Base-by-base conservation (phyloP, 2,113 vertebrate species). In the Cyrtonyx montezumae region DNA sequence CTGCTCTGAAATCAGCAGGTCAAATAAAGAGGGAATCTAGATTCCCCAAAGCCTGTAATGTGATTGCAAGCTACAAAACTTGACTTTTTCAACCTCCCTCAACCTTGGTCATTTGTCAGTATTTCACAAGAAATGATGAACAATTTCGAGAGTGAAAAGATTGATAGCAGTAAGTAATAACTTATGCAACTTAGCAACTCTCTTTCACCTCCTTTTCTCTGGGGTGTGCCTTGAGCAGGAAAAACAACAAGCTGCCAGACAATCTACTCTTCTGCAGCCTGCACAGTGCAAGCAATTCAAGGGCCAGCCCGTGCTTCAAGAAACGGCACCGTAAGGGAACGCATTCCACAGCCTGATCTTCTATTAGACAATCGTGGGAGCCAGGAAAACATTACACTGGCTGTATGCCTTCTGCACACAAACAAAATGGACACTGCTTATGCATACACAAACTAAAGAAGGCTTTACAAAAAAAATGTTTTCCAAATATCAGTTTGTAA, bases 91-190 rank as follows among this genome's bases (percentile, higher is more conserved):
- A 75, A 69, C 26, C 40, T 86, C 55, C 48, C 79, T 80, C 56
- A 68, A 83, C 61, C 42, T 84, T 11, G 26, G 73, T 58, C 43
- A 70, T 62, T 65, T 77, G 61, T 85, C 87, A 85, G 83, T 71
- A 90, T 61, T 80, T 96, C 16, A 16, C 28, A 84, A 70, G 51
- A 95, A 90, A 79, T 32, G n/a, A 70, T 34, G 66, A 84, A 90
- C 34, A 18, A 69, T 90, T 90, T 84, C 66, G 61, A 78, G 46
- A 51, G 40, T 23, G 40, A 75, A 94, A 78, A 45, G 6, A 20
- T 51, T 59, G 68, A 88, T 91, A 65, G 59, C 22, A 26, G 59
- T 13, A 79, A 91, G 6, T 22, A 75, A 79, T 5, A 79, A 69
- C 34, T 37, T 66, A 18, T 3, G 45, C n/a, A 74, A 69, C 85